Conservation (phyloP, 2,888 invertebrate genomes). For the Polymixis lichenea region DNA sequence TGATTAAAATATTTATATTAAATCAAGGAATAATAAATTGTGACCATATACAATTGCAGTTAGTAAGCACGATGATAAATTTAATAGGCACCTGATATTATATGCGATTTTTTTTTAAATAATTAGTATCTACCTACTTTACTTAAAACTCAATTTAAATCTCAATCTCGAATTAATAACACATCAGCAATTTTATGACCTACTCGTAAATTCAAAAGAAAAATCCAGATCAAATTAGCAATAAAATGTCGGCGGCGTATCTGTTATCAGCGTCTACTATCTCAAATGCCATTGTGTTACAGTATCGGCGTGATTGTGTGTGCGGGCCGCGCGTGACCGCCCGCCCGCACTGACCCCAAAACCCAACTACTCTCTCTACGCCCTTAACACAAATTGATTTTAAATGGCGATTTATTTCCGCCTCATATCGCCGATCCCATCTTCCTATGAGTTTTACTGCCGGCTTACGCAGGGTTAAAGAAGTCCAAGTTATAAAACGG, state of each 20-base stretch:
- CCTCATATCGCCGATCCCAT: conserved; percentile 89
- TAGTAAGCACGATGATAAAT: no score
- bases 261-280: conserved; percentile 65
- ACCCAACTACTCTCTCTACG: conserved; percentile 84
- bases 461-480: conserved; percentile 88
- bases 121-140: not conserved
- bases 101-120: not conserved
- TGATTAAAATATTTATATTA: not conserved
- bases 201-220: conserved; percentile 31
- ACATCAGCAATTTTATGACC: conserved; percentile 29
- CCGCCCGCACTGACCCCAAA: conserved; percentile 74
- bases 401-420: conserved; percentile 91
- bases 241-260: conserved; percentile 64
- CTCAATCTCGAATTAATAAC: not conserved
- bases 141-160: conserved; percentile 6
- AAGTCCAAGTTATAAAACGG: conserved; percentile 89
- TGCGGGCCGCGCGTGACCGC: conserved; percentile 70
- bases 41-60: not conserved
- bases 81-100: not conserved
- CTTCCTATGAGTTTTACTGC: conserved; percentile 89
- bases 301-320: conserved; percentile 68
- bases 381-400: conserved; percentile 91
- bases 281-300: conserved; percentile 68
- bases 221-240: conserved; percentile 62
- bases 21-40: not conserved